Conservation (phyloP, 2,113 vertebrate species). For the Pseudorectes ferrugineus region DNA sequence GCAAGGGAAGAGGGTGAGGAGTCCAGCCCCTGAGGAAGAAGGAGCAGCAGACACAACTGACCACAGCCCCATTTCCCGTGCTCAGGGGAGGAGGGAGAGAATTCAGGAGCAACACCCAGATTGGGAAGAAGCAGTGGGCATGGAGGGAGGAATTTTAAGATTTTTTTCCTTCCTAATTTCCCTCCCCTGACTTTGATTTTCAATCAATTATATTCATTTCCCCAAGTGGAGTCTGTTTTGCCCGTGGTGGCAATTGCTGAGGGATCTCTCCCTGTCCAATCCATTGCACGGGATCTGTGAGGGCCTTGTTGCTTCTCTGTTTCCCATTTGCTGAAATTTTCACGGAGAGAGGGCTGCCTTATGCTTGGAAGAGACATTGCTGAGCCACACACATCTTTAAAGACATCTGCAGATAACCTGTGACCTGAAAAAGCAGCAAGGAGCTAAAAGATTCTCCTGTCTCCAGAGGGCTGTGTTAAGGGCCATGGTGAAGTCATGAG, state of each 20-base stretch:
- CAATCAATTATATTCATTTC: not conserved
- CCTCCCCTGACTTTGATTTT: not conserved
- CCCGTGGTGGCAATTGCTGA: not conserved
- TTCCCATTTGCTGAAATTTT: not conserved
- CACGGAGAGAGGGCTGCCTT: not conserved
- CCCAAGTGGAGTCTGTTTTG: not conserved
- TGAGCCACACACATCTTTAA: not conserved
- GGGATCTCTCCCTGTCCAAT: not conserved
- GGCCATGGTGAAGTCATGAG: not conserved
- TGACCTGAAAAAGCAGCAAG: not conserved
- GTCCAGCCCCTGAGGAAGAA: not conserved
- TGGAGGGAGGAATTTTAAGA: not conserved
- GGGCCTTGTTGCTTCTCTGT: not conserved
- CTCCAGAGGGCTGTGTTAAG: not conserved
- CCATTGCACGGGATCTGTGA: not conserved
- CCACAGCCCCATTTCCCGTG: not conserved
- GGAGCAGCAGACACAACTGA: no score
- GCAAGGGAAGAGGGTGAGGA: not conserved
- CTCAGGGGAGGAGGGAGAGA: no score
- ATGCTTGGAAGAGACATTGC: not conserved
- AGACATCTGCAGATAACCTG: not conserved
- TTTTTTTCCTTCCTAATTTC: not conserved
- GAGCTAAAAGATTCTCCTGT: not conserved
- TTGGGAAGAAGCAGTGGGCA: not conserved
- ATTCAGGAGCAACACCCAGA: accelerated